Conservation (phyloP, 2,113 vertebrate species). For the Stigmatopora argus region DNA sequence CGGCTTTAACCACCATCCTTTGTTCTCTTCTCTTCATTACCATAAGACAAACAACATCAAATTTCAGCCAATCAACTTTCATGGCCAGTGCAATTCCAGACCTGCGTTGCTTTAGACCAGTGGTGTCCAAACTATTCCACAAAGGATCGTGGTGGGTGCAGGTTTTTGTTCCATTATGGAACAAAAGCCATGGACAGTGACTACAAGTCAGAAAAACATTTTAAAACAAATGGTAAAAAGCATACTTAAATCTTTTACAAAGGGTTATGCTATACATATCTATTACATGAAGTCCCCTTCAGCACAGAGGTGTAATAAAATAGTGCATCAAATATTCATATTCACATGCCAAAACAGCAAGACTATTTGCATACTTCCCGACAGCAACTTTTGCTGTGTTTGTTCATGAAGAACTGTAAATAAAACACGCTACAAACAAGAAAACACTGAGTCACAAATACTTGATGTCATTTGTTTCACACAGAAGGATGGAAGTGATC, state of each 20-base stretch:
- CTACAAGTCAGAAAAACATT: not conserved
- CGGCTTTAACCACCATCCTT: not conserved
- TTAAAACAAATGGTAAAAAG: not conserved
- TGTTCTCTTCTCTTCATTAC: not conserved
- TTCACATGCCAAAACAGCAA: not conserved
- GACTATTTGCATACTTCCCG: constrained; percentile 1
- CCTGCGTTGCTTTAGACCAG: too few relatives aligned
- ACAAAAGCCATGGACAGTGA: not conserved
- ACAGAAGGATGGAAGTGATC: not conserved
- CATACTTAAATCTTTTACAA: not conserved
- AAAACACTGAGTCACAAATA: not conserved
- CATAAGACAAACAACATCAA: not conserved
- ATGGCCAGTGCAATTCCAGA: too few relatives aligned
- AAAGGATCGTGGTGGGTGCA: not conserved
- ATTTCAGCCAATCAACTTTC: not conserved
- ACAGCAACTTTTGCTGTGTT: not conserved
- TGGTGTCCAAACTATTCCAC: too few relatives aligned
- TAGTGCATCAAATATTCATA: not conserved
- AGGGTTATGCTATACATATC: not conserved
- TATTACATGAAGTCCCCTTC: not conserved
- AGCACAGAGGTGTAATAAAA: constrained; percentile 2
- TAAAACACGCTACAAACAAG: not conserved
- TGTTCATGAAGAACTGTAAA: not conserved
- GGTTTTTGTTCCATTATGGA: too few relatives aligned
- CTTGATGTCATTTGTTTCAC: not conserved